phyloP scores from a whole-genome alignment of 1,140 invertebrate species.

The Cyrtorhinus lividipennis region DNA sequence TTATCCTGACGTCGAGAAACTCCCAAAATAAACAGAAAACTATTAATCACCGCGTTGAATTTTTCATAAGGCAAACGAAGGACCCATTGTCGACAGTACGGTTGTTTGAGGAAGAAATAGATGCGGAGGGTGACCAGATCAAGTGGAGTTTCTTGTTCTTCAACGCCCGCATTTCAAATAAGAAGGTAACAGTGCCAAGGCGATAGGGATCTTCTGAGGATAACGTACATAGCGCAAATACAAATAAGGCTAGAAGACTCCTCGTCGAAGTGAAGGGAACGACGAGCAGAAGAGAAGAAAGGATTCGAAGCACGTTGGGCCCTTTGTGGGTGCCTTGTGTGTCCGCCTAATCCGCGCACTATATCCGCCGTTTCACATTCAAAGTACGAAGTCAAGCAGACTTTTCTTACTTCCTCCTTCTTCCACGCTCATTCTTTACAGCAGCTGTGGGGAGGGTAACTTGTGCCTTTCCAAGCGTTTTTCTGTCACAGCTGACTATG shows the following conservation, averaged over 20 bases:
- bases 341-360: conserved; percentile 3
- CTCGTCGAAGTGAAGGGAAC: too few species aligned
- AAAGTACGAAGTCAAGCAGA: neutral
- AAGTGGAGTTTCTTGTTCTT: conserved; percentile 7
- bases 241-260: conserved; percentile 10
- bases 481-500: too few species aligned
- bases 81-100: neutral
- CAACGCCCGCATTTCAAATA: neutral
- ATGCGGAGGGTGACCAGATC: neutral
- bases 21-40: too few species aligned
- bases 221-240: conserved; percentile 1
- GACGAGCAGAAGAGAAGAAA: neutral
- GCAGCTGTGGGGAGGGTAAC: too few species aligned
- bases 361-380: conserved; percentile 6
- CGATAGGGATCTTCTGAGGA: conserved; percentile 10
- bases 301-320: neutral
- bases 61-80: neutral
- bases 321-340: conserved; percentile 1
- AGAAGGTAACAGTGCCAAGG: conserved; percentile 5
- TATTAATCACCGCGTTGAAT: conserved; percentile 1
- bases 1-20: too few species aligned
- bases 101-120: neutral
- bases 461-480: too few species aligned
- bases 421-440: too few species aligned
- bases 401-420: too few species aligned